A percentile compares a stretch with the other conserved stretches of the same genome.
Evolutionary conservation across 2,113 vertebrate species (phyloP).

Genomic region (Neodon shergylaensis): DNA sequence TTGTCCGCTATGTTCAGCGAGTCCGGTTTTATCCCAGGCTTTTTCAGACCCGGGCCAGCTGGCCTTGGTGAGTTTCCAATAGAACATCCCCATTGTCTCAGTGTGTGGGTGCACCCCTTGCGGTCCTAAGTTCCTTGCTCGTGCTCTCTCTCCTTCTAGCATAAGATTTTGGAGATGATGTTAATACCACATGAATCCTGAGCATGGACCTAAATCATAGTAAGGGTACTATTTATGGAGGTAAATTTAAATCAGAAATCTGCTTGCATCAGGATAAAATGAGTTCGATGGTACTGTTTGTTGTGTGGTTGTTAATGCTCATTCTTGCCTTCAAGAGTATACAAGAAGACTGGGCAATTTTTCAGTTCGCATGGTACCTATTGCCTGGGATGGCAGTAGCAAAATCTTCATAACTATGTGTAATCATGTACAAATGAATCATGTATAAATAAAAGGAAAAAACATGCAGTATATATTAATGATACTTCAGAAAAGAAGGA

Average conservation of each 20-base stretch:
- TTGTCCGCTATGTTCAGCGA: no score
- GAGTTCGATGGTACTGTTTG: conserved; percentile 3
- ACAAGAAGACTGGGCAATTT: background rate
- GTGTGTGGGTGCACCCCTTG: no score
- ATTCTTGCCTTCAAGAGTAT: background rate
- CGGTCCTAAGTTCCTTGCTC: no score
- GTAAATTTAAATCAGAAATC: conserved; percentile 27
- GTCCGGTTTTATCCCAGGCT: no score
- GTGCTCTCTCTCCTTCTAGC: no score
- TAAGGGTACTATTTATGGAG: background rate
- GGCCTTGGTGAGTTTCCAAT: no score
- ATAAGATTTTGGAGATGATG: background rate
- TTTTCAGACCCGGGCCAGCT: no score
- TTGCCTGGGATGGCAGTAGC: background rate
- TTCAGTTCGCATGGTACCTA: background rate
- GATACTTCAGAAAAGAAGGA: no score
- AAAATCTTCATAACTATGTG: background rate
- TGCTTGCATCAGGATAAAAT: conserved; percentile 22
- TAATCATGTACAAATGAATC: background rate
- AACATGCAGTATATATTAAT: background rate
- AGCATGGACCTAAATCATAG: background rate
- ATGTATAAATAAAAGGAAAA: background rate
- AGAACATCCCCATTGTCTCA: no score
- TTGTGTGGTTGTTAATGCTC: background rate
- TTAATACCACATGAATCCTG: background rate